Base-by-base conservation (phyloP, 2,797 vertebrate species). In the Cynopterus sphinx region DNA sequence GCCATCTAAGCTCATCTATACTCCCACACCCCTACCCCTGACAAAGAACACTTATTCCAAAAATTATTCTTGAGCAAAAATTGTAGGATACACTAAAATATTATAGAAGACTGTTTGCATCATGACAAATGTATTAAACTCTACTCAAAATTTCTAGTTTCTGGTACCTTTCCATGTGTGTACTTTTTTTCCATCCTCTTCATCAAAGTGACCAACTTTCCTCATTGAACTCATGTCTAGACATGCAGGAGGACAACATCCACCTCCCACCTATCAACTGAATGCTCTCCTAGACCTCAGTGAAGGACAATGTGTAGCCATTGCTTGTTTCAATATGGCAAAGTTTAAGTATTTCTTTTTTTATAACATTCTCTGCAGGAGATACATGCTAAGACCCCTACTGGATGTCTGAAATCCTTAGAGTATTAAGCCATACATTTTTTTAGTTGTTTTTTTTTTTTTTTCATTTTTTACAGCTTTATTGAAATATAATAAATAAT, bases 211-310 rank as follows among this genome's bases (percentile, higher is more conserved):
- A 19, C 22, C 9, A 36, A 39, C 4, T 73, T 57, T 1, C 2
- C 8, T 39, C 13, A 26, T 19, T 36, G 3, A 65, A 68, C 7
- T 49, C 39, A 33, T 43, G 10, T 36, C 2, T 33, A 26, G 22
- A 11, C 28, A 53, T 36, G 7, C 39, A 74, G 33, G 12, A 63
- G 4, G n/a, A 33, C 2, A 41, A 4, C 24, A 65, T 3, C n/a
- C 12, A 39, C 26, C 2, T 24, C 28, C 24, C 24, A 68, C 33
- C 7, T 12, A 39, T 59, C 3, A 75, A 61, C 6, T 3, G 5
- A 51, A 21, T 57, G 6, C 1, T 33, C 31, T 36, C 22, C 7
- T 22, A 17, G 3, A 3, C 26, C 2, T 41, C 8, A 0, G 4
- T 31, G 61, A 31, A 36, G 31, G 31, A 79, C 17, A 73, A 57